Percentiles rank a stretch among this genome's conserved stretches.
Conservation (phyloP, 2,888 invertebrate genomes). For the Plebejus melissa region DNA sequence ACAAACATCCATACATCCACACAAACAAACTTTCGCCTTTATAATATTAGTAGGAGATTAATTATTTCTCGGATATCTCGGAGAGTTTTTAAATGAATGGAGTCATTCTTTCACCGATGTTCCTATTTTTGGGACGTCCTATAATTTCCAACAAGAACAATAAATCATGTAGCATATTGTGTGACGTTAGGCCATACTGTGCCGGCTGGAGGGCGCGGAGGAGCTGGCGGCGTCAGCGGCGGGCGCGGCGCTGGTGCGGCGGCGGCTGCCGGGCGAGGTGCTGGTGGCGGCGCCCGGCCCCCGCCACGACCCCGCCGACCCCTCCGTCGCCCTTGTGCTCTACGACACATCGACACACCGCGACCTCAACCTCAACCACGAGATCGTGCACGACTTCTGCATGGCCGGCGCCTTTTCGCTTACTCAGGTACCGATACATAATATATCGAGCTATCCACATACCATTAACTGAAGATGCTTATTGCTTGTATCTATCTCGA, state of each 20-base stretch:
- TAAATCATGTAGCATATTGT: not conserved
- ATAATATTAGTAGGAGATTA: no score
- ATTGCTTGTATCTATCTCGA: no score
- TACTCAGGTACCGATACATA: constrained; percentile 48
- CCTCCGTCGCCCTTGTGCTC: constrained; percentile 77
- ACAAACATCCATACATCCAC: no score
- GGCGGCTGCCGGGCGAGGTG: constrained; percentile 61
- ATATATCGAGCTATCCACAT: not conserved
- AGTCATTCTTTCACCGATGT: no score
- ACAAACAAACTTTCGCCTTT: no score
- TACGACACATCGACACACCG: constrained; percentile 82
- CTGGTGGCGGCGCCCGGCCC: constrained; percentile 77
- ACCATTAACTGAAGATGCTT: no score
- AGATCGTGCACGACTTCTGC: constrained; percentile 76
- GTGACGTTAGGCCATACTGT: constrained; percentile 79
- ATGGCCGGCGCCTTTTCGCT: constrained; percentile 57
- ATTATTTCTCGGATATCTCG: no score
- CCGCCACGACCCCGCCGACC: constrained; percentile 65
- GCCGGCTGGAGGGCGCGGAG: constrained; percentile 85
- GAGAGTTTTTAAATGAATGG: no score
- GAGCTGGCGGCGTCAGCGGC: constrained; percentile 68
- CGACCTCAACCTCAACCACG: constrained; percentile 82
- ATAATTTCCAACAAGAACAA: no score
- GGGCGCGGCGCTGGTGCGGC: constrained; percentile 62
- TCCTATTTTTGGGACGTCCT: no score